Evolutionary conservation across 2,888 invertebrate genomes (phyloP), one percentile per base, ranked within the genome.

Genomic region (Cetonia aurata): DNA sequence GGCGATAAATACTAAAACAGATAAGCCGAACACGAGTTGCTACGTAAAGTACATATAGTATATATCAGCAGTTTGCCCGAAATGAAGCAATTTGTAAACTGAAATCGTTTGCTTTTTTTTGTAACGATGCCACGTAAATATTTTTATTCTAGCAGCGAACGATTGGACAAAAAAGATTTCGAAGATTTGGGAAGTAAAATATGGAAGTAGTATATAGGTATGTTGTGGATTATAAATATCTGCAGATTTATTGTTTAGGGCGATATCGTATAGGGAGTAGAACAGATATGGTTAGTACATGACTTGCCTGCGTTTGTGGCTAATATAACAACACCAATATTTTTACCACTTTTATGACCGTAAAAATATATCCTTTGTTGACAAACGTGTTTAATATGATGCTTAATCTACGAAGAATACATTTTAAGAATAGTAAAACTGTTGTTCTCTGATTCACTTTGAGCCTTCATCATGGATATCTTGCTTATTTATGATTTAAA

Each of bases 31-130:
- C 50, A 65, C 50, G 62, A 37, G 50, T 50, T 33, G 19, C 37
- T 65, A 65, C 62, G 50, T 50, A 65, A 37, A 46, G 25, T 25
- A 52, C 50, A 15, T 37, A 33, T n/a, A n/a, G n/a, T n/a, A 33
- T 33, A 33, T 62, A 62, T 62, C 17, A 52, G 50, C 17, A 41
- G 37, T 10, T 17, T 65, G 50, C 37, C 1, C 50, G 62, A 65
- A 65, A 65, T 65, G 62, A 65, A 65, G 62, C 50, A 37, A 52
- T 65, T 52, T 52, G 62, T 65, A 65, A 37, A 65, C 50, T 17
- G 37, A 37, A 52, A 37, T 31, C 41, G 62, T 46, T 65, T 37
- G 19, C 6, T 37, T 50, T 60, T 65, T 65, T 52, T 25, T 50
- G 50, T 50, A 65, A 15, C 37, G 37, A 52, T 37, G 37, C 62